Evolutionary conservation across 2,888 invertebrate genomes (phyloP).

Genomic region (Pseudolycoriella hygida): DNA sequence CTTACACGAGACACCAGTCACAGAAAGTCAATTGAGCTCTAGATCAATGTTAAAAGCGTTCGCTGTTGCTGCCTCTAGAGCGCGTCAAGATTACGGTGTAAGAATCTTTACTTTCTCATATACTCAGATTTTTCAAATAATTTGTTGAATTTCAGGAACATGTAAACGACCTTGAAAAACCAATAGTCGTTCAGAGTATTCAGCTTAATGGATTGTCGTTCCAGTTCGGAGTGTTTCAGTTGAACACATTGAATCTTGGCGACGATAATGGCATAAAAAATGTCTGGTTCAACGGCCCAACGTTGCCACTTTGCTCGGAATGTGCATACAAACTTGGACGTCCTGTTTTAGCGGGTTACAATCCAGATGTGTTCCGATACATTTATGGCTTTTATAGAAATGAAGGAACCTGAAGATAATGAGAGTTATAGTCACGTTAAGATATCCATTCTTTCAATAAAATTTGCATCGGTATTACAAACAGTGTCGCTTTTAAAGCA

Average conservation of each 20-base stretch:
- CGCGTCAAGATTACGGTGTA: slow-evolving; percentile 57
- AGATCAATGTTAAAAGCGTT: slow-evolving; percentile 57
- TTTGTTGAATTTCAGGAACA: slow-evolving; percentile 38
- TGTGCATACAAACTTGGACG: slow-evolving; percentile 45
- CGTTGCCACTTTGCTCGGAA: slow-evolving; percentile 43
- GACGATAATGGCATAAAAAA: slow-evolving; percentile 46
- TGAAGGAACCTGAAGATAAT: no score
- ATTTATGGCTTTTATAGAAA: slow-evolving; percentile 66
- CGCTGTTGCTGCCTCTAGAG: slow-evolving; percentile 57
- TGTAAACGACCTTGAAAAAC: slow-evolving; percentile 48
- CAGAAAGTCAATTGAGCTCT: slow-evolving; percentile 46
- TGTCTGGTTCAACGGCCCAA: slow-evolving; percentile 56
- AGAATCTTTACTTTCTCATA: slow-evolving; percentile 19
- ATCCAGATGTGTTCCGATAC: slow-evolving; percentile 58
- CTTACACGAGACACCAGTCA: slow-evolving; percentile 47
- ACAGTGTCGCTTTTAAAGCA: no score
- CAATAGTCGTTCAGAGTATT: slow-evolving; percentile 66
- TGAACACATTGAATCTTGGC: slow-evolving; percentile 58
- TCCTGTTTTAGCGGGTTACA: slow-evolving; percentile 55
- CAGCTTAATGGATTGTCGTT: slow-evolving; percentile 61
- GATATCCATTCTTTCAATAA: no score
- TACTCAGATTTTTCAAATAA: no score
- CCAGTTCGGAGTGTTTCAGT: slow-evolving; percentile 68
- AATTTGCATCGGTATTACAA: no score
- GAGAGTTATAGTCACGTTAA: no score